A percentile compares a stretch with the other conserved stretches of the same genome.
Conservation (phyloP, 2,113 vertebrate genomes). For the Rhizomys pruinosus region DNA sequence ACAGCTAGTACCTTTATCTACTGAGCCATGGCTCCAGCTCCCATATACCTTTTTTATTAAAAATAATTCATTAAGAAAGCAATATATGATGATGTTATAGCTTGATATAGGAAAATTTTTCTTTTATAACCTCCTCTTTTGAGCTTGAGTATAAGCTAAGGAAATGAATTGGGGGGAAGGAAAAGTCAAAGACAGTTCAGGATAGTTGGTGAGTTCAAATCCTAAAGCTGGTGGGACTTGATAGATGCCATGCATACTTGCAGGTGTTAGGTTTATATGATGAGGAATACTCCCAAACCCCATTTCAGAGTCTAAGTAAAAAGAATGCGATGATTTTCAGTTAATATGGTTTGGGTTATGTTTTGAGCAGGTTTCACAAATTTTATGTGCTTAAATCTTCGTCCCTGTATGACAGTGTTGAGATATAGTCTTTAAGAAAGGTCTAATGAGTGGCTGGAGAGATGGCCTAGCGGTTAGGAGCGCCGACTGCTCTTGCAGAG, state of each 20-base stretch:
- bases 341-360: neutral
- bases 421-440: neutral
- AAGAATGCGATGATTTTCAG: slow-evolving; percentile 35
- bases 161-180: neutral
- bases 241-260: neutral
- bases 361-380: neutral
- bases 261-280: neutral
- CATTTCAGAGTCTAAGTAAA: slow-evolving; percentile 6
- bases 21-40: too few species aligned
- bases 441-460: too few species aligned
- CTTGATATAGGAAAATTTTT: neutral
- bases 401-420: neutral
- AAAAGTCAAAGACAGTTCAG: slow-evolving; percentile 42
- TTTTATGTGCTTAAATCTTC: neutral
- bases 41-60: too few species aligned
- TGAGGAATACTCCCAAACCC: neutral
- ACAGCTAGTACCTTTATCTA: too few species aligned
- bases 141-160: slow-evolving; percentile 1
- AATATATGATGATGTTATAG: neutral
- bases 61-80: too few species aligned
- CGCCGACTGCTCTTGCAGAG: too few species aligned
- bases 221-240: slow-evolving; percentile 19
- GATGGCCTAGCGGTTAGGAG: too few species aligned
- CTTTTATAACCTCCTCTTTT: slow-evolving; percentile 31
- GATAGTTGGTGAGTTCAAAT: slow-evolving; percentile 39